These are phyloP conservation scores for Hydrolagus affinis DNA, from an alignment of 2,113 vertebrate genomes.

Conservation along the genomic window DNA sequence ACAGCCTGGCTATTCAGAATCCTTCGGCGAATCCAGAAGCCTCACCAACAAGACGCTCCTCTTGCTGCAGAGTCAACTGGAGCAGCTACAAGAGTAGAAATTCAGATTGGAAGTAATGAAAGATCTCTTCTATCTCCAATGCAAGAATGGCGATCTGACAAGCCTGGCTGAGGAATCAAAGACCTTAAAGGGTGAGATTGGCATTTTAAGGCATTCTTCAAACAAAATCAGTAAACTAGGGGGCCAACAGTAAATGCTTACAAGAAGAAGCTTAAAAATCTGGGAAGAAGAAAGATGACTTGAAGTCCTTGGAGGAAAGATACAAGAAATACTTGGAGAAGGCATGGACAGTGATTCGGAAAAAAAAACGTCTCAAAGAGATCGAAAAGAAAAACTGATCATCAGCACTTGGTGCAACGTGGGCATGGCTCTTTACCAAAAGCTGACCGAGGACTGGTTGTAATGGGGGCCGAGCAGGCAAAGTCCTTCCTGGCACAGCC, in stretches of 20 bases:
- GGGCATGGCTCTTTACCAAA: too few species aligned
- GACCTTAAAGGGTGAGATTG: conserved; percentile 79
- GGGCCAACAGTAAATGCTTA: conserved; percentile 74
- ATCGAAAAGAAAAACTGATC: too few species aligned
- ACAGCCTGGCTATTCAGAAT: conserved; percentile 48
- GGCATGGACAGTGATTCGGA: conserved; percentile 70
- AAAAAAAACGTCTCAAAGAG: too few species aligned
- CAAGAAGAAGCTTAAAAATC: conserved; percentile 74
- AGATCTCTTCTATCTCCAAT: conserved; percentile 57
- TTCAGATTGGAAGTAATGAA: conserved; percentile 60
- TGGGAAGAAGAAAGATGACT: conserved; percentile 78
- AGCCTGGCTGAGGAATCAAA: conserved; percentile 77
- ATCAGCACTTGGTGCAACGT: too few species aligned
- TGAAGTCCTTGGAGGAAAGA: conserved; percentile 77
- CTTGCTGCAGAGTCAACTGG: conserved; percentile 77
- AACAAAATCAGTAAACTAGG: conserved; percentile 67
- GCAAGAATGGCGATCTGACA: conserved; percentile 69
- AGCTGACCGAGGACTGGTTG: too few species aligned
- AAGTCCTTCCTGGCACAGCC: too few species aligned
- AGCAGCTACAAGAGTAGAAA: conserved; percentile 83
- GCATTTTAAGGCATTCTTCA: conserved; percentile 79
- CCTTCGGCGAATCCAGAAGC: conserved; percentile 47
- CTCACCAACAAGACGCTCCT: conserved; percentile 76
- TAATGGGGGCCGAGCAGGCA: too few species aligned
- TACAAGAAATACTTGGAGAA: conserved; percentile 76